These are phyloP conservation scores for Muscicapa comitata DNA, from an alignment of 2,797 vertebrate genomes.

Conservation along the genomic window DNA sequence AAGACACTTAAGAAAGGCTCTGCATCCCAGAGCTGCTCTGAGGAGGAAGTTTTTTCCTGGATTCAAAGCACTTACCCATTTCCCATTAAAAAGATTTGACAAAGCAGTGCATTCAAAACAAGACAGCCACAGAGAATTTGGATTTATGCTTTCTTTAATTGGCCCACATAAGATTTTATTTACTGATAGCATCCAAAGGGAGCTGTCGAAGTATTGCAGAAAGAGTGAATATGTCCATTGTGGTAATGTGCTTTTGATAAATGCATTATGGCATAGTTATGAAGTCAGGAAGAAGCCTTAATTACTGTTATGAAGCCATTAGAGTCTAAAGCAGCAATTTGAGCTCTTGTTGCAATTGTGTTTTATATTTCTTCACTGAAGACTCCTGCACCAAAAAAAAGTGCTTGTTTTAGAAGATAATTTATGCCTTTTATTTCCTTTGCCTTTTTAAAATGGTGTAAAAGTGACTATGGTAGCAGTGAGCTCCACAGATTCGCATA, in stretches of 20 bases:
- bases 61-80: neutral
- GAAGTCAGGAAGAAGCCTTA: constrained; percentile 54
- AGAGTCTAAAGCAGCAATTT: constrained; percentile 36
- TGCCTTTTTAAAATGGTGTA: neutral
- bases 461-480: neutral
- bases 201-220: constrained; percentile 12
- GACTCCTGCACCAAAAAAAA: neutral
- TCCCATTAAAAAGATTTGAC: neutral
- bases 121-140: neutral
- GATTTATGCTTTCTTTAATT: constrained; percentile 45
- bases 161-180: constrained; percentile 36
- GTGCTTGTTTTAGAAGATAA: constrained; percentile 18
- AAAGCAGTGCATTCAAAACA: neutral
- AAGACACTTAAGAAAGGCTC: neutral
- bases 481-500: neutral
- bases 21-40: neutral
- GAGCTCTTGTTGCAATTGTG: constrained; percentile 15
- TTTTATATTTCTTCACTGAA: constrained; percentile 2
- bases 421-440: constrained; percentile 14
- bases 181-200: constrained; percentile 32
- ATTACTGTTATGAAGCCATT: constrained; percentile 60
- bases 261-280: constrained; percentile 42
- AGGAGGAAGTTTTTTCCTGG: neutral
- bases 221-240: constrained; percentile 25
- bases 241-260: constrained; percentile 57